Evolutionary conservation across 2,888 invertebrate species (phyloP).

Genomic region (Plemyria rubiginata): DNA sequence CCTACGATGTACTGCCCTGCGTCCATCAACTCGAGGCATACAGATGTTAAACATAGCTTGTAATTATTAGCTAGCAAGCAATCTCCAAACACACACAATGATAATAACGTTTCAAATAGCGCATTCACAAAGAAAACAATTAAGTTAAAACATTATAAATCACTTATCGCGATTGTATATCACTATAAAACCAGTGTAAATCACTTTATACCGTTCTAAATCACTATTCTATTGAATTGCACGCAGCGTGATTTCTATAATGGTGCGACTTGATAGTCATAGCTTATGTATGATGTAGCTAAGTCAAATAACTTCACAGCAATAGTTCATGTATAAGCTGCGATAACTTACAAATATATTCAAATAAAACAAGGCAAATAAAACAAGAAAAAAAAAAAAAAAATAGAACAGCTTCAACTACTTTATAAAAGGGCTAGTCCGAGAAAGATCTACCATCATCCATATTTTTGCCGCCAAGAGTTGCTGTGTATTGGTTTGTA

Average conservation of each 20-base stretch:
- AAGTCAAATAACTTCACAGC: not conserved
- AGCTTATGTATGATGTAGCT: slow-evolving; percentile 5
- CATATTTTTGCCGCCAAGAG: no score
- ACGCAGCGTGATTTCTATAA: slow-evolving; percentile 31
- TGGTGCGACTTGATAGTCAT: slow-evolving; percentile 20
- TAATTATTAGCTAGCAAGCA: no score
- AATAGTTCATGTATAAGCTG: not conserved
- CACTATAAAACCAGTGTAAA: slow-evolving; percentile 27
- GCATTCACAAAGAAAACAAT: slow-evolving; percentile 13
- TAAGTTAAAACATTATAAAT: slow-evolving; percentile 26
- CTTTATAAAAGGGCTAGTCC: no score
- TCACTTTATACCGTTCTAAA: slow-evolving; percentile 24
- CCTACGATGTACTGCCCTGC: no score
- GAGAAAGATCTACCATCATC: no score
- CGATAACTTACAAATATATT: no score
- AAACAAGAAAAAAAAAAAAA: no score
- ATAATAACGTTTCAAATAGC: not conserved
- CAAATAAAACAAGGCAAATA: no score
- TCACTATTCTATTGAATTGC: slow-evolving; percentile 33
- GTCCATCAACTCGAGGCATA: no score
- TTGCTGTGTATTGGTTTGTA: no score
- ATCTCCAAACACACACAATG: not conserved
- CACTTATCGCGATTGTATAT: slow-evolving; percentile 26
- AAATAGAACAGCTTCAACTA: no score
- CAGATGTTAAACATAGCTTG: no score